Evolutionary conservation across 2,113 vertebrate genomes (phyloP).

Genomic region (Epinephelus lanceolatus): DNA sequence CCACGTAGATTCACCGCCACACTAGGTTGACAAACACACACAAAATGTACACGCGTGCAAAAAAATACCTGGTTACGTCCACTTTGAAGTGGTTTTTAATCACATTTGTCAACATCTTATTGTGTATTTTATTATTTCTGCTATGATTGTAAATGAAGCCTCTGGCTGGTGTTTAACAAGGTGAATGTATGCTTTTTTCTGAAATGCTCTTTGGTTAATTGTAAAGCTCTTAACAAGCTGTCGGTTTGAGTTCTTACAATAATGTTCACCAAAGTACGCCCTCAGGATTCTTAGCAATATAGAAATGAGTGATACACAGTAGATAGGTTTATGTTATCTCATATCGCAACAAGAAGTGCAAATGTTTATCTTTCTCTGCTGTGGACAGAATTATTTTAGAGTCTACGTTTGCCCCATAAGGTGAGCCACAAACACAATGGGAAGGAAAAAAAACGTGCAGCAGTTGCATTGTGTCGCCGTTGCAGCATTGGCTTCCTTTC

Average conservation of each 20-base stretch:
- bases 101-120: not conserved
- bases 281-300: not conserved
- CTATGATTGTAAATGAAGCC: not conserved
- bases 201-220: constrained; percentile 11
- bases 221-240: not conserved
- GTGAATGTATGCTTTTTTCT: constrained; percentile 18
- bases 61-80: not conserved
- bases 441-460: not conserved
- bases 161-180: constrained; percentile 3
- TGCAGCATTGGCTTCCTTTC: constrained; percentile 49
- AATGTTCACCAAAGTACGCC: not conserved
- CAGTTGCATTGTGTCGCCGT: constrained; percentile 39
- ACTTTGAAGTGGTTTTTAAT: constrained; percentile 22
- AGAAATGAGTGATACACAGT: not conserved
- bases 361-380: not conserved
- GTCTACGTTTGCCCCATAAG: constrained; percentile 5
- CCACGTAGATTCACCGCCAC: constrained; percentile 12
- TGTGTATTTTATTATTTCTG: not conserved
- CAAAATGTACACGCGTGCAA: not conserved
- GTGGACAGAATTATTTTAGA: constrained; percentile 9
- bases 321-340: not conserved
- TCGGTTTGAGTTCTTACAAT: not conserved
- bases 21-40: constrained; percentile 36
- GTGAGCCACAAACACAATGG: constrained; percentile 4
- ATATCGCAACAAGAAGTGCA: not conserved